phyloP scores from a whole-genome alignment of 2,888 invertebrate species.

The Apomyelois bistriatella region DNA sequence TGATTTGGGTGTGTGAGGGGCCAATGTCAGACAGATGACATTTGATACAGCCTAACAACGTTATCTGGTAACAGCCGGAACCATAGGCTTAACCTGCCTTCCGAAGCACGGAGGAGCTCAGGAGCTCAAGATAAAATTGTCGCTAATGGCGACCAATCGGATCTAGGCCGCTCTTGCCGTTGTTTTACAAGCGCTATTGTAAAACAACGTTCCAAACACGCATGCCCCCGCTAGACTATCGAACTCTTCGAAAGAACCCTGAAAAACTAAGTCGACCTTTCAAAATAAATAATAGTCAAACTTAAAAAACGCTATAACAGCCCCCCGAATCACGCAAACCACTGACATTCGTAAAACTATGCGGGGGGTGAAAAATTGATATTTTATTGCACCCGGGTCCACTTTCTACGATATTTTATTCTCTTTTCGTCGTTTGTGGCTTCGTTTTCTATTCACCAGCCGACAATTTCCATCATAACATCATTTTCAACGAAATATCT shows the following conservation, averaged over 20 bases:
- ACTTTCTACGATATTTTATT: slow-evolving; percentile 74
- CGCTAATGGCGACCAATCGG: too few species aligned
- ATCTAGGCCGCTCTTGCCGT: too few species aligned
- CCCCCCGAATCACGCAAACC: slow-evolving; percentile 25
- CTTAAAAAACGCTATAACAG: slow-evolving; percentile 31
- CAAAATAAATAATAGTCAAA: slow-evolving; percentile 9
- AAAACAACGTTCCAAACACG: too few species aligned
- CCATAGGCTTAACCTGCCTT: too few species aligned
- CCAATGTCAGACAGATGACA: too few species aligned
- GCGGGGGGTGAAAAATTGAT: slow-evolving; percentile 69
- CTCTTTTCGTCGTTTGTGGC: slow-evolving; percentile 51
- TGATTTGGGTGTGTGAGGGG: too few species aligned
- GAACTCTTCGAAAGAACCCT: background rate
- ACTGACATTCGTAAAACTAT: slow-evolving; percentile 49
- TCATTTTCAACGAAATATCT: slow-evolving; percentile 19
- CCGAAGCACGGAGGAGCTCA: too few species aligned
- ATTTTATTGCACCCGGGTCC: slow-evolving; percentile 74
- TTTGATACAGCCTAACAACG: too few species aligned
- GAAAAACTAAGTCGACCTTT: background rate
- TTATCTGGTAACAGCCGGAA: too few species aligned
- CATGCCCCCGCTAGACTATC: background rate
- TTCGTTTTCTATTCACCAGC: slow-evolving; percentile 34
- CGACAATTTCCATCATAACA: slow-evolving; percentile 20
- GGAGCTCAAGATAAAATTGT: too few species aligned
- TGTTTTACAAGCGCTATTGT: too few species aligned